These are phyloP conservation scores for Chrysolina haemoptera DNA, from an alignment of 2,888 invertebrate species.

Conservation along the genomic window DNA sequence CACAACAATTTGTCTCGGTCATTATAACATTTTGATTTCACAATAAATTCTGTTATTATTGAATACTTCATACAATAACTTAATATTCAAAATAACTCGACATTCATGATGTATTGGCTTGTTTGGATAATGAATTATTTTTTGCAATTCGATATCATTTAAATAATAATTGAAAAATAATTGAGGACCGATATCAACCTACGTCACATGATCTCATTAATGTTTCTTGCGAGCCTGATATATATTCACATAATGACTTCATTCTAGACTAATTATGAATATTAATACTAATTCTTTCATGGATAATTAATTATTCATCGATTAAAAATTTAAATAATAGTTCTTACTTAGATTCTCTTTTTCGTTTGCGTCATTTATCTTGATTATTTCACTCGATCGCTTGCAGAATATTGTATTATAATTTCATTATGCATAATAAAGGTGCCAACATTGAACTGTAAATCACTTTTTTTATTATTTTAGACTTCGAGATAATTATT, in stretches of 20 bases:
- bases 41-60: too few relatives aligned
- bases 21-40: too few relatives aligned
- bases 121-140: constrained; percentile 1
- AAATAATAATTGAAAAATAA: constrained; percentile 35
- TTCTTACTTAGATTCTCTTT: not conserved
- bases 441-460: too few relatives aligned
- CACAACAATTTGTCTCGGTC: too few relatives aligned
- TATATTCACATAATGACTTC: constrained; percentile 19
- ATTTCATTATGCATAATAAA: too few relatives aligned
- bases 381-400: not conserved
- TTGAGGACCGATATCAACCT: constrained; percentile 43
- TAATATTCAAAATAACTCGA: not conserved
- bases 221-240: constrained; percentile 16
- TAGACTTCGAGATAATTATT: too few relatives aligned
- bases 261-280: constrained; percentile 11
- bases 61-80: not conserved
- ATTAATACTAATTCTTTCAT: not conserved
- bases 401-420: not conserved
- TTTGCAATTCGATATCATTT: constrained; percentile 18
- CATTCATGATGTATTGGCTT: constrained; percentile 6
- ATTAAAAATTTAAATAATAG: not conserved
- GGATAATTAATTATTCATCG: not conserved
- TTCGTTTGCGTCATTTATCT: not conserved
- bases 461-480: too few relatives aligned
- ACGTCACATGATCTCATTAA: constrained; percentile 41